Conservation (phyloP, 2,797 vertebrate genomes). For the Monodelphis domestica region DNA sequence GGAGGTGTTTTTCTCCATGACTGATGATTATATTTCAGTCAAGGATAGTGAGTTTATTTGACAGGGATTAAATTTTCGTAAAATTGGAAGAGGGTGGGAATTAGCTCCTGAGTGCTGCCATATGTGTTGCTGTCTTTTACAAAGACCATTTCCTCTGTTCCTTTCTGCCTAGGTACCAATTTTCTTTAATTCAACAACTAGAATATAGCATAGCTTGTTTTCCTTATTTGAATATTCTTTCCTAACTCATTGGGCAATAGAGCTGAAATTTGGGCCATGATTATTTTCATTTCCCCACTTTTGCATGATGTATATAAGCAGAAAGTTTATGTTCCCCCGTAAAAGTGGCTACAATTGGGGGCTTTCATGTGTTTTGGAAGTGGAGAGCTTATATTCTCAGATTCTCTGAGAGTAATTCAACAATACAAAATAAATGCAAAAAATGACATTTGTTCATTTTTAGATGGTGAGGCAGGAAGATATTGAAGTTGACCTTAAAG, state of each 20-base stretch:
- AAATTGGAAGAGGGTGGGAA: not conserved
- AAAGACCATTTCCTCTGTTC: not conserved
- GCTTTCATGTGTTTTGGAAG: not conserved
- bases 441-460: not conserved
- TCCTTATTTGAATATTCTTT: not conserved
- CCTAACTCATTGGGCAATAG: not conserved
- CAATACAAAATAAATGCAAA: not conserved
- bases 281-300: not conserved
- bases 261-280: slow-evolving; percentile 20
- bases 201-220: slow-evolving; percentile 8
- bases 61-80: not conserved
- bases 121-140: not conserved
- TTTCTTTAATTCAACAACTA: slow-evolving; percentile 10
- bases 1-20: not conserved
- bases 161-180: not conserved
- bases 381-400: not conserved
- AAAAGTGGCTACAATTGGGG: not conserved
- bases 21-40: not conserved
- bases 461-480: slow-evolving; percentile 1
- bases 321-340: not conserved
- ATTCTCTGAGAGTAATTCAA: not conserved
- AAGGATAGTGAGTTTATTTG: not conserved
- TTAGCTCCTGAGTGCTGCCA: not conserved
- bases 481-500: slow-evolving; percentile 9
- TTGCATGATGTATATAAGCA: not conserved